Base-by-base conservation (phyloP, 1,140 invertebrate genomes). In the Vanessa atalanta region DNA sequence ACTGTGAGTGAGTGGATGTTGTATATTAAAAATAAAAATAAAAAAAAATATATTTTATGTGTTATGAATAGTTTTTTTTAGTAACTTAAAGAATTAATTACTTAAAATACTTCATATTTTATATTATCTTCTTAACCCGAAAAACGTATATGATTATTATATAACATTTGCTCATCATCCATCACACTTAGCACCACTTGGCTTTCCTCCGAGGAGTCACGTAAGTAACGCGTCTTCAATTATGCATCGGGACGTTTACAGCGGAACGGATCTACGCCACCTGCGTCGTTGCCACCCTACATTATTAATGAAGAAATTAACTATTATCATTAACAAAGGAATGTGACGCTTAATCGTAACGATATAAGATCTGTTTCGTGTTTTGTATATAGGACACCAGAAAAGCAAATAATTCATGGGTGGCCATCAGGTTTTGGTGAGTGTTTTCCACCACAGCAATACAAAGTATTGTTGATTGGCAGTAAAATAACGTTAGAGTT, bases 171-270 rank as follows among this genome's bases (percentile, higher is more conserved):
- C 73, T 76, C 70, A 78, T 84, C 73, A 86, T 87, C 79, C 72
- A 87, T 86, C 81, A 80, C 79, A 81, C 71, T 80, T 77, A 83
- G 68, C 65, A 78, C 71, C 77, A 79, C 78, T 76, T 79, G 74
- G 79, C 80, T 75, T 80, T 72, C 77, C 81, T 80, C 75, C 77
- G 82, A 79, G 76, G 71, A 84, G 83, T 82, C 83, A 83, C 83
- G 83, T 86, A 84, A 83, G 79, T 81, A 78, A 78, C 79, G 84
- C 79, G 82, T 84, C 82, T 82, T 90, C 85, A 90, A 90, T 91
- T 91, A 91, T 91, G 89, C 88, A 89, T 81, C 82, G 81, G 72
- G 81, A 79, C 88, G 87, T 89, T 89, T 91, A 91, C 88, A 79
- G 78, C 69, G 80, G 75, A 79, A 75, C 73, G 82, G 72, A 76